phyloP scores from a whole-genome alignment of 2,888 invertebrate genomes.

The Tipula helvola region DNA sequence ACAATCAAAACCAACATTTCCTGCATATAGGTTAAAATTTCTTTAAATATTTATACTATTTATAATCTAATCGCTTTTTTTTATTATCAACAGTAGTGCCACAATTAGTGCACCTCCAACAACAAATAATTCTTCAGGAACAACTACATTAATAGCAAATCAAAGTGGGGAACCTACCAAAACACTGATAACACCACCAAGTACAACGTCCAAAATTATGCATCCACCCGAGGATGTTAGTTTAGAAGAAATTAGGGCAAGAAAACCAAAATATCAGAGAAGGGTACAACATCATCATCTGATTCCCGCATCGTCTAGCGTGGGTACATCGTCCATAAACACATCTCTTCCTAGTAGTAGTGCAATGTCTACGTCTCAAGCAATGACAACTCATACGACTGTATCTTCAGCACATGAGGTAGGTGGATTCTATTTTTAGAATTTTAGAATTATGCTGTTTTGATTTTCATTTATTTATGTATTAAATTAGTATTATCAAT shows the following conservation, averaged over 20 bases:
- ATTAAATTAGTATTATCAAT: too few species aligned
- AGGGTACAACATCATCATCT: constrained; percentile 21
- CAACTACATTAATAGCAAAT: constrained; percentile 17
- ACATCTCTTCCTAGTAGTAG: constrained; percentile 11
- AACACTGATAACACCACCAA: constrained; percentile 59
- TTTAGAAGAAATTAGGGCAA: constrained; percentile 68
- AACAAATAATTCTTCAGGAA: constrained; percentile 27
- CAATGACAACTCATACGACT: constrained; percentile 11
- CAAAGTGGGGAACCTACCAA: constrained; percentile 27
- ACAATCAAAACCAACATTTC: constrained; percentile 63
- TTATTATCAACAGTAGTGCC: constrained; percentile 42
- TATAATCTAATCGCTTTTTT: neutral
- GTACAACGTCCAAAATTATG: constrained; percentile 77
- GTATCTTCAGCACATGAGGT: constrained; percentile 32
- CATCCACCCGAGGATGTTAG: constrained; percentile 92
- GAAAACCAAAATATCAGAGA: constrained; percentile 52
- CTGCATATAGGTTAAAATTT: constrained; percentile 53
- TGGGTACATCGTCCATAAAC: constrained; percentile 21
- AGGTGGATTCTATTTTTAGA: constrained; percentile 18
- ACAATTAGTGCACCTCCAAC: constrained; percentile 67
- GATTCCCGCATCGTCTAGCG: constrained; percentile 14
- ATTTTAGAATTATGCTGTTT: neutral
- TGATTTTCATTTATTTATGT: too few species aligned
- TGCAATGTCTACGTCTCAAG: constrained; percentile 16
- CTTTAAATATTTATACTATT: neutral